A percentile compares a stretch with the other conserved stretches of the same genome.
phyloP scores from a whole-genome alignment of 2,113 vertebrate genomes.

The Terrapene triunguis region DNA sequence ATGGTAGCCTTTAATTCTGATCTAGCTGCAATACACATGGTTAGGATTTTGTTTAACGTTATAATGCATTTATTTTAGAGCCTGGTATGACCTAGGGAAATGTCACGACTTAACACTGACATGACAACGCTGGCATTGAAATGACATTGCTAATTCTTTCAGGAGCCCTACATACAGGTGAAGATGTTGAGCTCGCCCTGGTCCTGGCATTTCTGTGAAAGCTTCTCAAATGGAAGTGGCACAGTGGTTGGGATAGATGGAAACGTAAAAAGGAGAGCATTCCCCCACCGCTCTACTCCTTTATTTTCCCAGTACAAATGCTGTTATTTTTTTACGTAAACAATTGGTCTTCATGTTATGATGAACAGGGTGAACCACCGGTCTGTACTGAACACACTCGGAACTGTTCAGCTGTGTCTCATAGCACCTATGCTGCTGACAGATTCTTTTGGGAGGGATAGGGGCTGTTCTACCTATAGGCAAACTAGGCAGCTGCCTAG shows the following conservation, averaged over 20 bases:
- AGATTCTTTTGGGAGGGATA: background rate
- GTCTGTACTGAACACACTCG: background rate
- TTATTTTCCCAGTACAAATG: background rate
- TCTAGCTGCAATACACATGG: constrained; percentile 24
- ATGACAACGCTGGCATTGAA: background rate
- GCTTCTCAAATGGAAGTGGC: background rate
- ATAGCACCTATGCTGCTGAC: background rate
- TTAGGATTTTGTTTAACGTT: background rate
- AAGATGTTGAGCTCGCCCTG: background rate
- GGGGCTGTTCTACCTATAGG: background rate
- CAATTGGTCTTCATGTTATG: background rate
- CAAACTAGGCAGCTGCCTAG: background rate
- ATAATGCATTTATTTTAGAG: background rate
- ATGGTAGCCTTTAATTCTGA: constrained; percentile 15
- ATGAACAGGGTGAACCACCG: background rate
- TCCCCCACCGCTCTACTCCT: background rate
- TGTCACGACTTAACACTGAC: background rate
- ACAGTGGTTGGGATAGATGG: background rate
- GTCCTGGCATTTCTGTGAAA: background rate
- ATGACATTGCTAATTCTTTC: background rate
- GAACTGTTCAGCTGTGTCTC: background rate
- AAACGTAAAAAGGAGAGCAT: background rate
- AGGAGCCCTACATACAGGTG: background rate
- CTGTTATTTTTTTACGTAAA: background rate
- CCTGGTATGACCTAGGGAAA: background rate